Percentiles rank a stretch among this genome's conserved stretches.
Evolutionary conservation across 2,888 invertebrate species (phyloP).

Genomic region (Argyresthia albistria): DNA sequence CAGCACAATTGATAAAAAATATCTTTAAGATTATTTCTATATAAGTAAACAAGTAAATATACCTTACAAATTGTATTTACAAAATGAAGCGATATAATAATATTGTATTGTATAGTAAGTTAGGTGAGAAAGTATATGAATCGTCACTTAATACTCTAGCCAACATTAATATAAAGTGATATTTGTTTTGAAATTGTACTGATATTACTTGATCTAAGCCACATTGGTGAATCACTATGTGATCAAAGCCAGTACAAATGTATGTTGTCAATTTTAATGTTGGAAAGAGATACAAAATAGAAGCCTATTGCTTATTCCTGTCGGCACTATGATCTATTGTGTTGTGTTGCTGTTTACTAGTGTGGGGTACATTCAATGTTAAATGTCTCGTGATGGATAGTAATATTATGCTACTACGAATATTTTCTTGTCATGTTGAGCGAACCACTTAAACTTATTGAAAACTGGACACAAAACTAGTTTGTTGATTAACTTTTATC

Average conservation of each 20-base stretch:
- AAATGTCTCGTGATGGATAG: background rate
- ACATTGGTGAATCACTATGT: too few relatives aligned
- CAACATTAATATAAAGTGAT: background rate
- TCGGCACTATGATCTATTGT: conserved; percentile 47
- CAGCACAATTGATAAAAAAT: conserved; percentile 72
- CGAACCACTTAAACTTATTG: background rate
- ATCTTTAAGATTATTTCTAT: conserved; percentile 69
- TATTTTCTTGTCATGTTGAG: background rate
- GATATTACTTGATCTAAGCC: too few relatives aligned
- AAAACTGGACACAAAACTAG: background rate
- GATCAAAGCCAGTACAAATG: background rate
- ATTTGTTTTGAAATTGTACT: too few relatives aligned
- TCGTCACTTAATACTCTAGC: background rate
- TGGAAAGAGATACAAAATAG: conserved; percentile 9
- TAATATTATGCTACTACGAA: background rate
- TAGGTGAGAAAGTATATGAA: conserved; percentile 27
- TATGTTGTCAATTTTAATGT: background rate
- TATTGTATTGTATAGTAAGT: conserved; percentile 26
- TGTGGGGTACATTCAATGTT: conserved; percentile 16
- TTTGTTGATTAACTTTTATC: background rate
- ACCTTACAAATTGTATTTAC: conserved; percentile 68
- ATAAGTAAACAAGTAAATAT: conserved; percentile 66
- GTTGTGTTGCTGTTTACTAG: conserved; percentile 36
- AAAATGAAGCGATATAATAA: conserved; percentile 59
- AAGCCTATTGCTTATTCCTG: conserved; percentile 45